Base-by-base conservation (phyloP, 2,888 invertebrate genomes). In the Meloe dianella region DNA sequence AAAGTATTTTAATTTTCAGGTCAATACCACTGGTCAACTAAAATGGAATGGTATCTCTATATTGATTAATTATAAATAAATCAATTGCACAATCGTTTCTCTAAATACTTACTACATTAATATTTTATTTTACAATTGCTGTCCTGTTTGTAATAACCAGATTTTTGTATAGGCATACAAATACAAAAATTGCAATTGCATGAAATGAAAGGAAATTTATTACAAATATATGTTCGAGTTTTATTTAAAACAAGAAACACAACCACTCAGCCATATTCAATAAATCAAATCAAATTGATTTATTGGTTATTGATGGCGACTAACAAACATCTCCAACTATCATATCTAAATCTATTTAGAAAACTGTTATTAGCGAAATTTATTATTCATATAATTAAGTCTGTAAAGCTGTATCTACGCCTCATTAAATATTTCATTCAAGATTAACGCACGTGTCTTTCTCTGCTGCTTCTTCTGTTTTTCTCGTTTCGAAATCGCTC, bases 391-490 rank as follows among this genome's bases (percentile, higher is more conserved):
- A n/a, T 41, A 41, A 41, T 41, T 41, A 41, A 41, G 41, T 41
- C n/a, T 4, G 4, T 12, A 10, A 35, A 17, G 41, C n/a, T n/a
- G n/a, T n/a, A n/a, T n/a, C n/a, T 41, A 41, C 41, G 41, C 41
- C 41, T 41, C 41, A 41, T 41, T 41, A 17, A 41, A 41, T 41
- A 41, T 41, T 41, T 41, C 41, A 41, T 41, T 41, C 41, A 41
- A 41, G 41, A 41, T 41, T 41, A 41, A n/a, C 41, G 41, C 41
- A 41, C 41, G 41, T 41, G 41, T 41, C 41, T n/a, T n/a, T 38
- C n/a, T 38, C n/a, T 38, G 14, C 14, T 41, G 41, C 1, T 32
- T 32, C 32, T 32, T 32, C 10, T 32, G 3, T 2, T 32, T 32
- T 10, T 32, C 7, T 32, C 2, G n/a, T n/a, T 7, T 9, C 32